Evolutionary conservation across 2,888 invertebrate species (phyloP), one percentile per base, ranked within the genome.

Genomic region (Tribolium freemani): DNA sequence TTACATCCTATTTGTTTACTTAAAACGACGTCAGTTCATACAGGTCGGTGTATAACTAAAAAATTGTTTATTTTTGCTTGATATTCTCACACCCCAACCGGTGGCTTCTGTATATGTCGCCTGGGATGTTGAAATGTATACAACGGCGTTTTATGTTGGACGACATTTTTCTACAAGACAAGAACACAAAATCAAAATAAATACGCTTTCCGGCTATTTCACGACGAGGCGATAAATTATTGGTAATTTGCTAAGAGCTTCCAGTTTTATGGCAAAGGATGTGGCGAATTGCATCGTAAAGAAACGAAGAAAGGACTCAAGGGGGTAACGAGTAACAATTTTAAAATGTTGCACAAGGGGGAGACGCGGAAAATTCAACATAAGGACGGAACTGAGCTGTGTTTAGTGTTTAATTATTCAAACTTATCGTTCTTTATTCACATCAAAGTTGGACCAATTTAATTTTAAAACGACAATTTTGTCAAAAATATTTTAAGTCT

Each of bases 1-100:
- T 82, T 83, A 82, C 78, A 81, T 75, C 74, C 70, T 77, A 79
- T 83, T 83, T 84, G 83, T 84, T 84, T 83, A 82, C 74, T 57
- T 63, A 46, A 54, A 71, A 46, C 57, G 64, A 66, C 71, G 71
- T 71, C 78, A 80, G 79, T 79, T 77, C 75, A 76, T 77, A 79
- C 78, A 78, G 77, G 77, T 79, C 78, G 78, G 77, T 71, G 54
- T 54, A 72, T 77, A 75, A 70, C 74, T 75, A 76, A 75, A 80
- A 77, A 77, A 78, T 71, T 78, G 81, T 83, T 83, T 82, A 81
- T 83, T 81, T 82, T 77, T 80, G 74, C 79, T 82, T 44, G 72
- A 78, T 78, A 79, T 76, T 81, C 80, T 81, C 76, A 81, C 81
- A 82, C 80, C 80, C 77, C 73, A 71, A 51, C 64, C 67, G 56